phyloP scores from a whole-genome alignment of 64 coral and sea anemone genomes.

The Acropora tenuis region DNA sequence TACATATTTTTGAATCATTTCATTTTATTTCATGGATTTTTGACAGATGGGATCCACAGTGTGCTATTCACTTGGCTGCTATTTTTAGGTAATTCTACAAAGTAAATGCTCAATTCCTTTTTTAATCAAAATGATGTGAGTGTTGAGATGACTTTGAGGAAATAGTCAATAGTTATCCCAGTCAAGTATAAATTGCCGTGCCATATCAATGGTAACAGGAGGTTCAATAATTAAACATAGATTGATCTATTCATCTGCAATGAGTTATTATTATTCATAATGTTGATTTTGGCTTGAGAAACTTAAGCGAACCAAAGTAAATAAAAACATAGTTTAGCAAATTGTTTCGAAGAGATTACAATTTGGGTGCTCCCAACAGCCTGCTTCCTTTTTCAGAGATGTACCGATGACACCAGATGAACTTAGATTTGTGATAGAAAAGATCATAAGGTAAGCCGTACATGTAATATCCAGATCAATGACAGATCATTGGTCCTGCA shows the following conservation, averaged over 20 bases:
- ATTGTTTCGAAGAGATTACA: background rate
- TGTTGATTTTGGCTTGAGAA: too few relatives aligned
- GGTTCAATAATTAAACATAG: background rate
- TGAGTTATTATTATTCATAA: too few relatives aligned
- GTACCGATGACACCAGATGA: conserved; percentile 81
- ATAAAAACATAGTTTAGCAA: too few relatives aligned
- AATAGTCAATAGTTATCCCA: too few relatives aligned
- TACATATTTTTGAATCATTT: background rate
- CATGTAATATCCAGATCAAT: too few relatives aligned
- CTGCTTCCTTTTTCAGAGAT: conserved; percentile 68
- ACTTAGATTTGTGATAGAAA: conserved; percentile 92
- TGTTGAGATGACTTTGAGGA: too few relatives aligned
- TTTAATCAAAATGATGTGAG: too few relatives aligned
- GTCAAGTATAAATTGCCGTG: background rate
- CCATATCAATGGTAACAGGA: background rate
- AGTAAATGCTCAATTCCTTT: too few relatives aligned
- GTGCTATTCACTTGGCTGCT: conserved; percentile 88
- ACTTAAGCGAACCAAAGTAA: too few relatives aligned
- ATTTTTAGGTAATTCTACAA: conserved; percentile 71
- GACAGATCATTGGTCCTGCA: background rate
- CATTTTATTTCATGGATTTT: background rate
- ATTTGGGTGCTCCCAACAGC: background rate
- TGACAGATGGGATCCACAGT: conserved; percentile 82
- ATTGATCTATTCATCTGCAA: too few relatives aligned
- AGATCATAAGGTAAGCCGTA: conserved; percentile 75